phyloP scores from a whole-genome alignment of 2,888 invertebrate species.

The Dastarcus helophoroides region DNA sequence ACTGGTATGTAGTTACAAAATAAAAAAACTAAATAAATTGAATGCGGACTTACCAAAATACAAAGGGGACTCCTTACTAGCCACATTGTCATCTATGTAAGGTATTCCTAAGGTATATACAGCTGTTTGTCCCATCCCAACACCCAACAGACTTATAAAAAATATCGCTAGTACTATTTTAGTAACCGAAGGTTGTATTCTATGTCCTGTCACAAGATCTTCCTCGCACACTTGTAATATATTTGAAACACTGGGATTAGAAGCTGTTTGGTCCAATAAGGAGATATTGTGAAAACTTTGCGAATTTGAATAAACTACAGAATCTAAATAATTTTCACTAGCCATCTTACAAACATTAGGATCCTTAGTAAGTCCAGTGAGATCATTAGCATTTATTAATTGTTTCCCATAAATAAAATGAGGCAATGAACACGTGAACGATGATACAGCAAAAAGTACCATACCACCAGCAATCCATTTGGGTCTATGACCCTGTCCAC shows the following conservation, averaged over 20 bases:
- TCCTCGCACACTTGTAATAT: conserved; percentile 32
- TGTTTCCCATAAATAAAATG: conserved; percentile 75
- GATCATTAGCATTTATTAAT: conserved; percentile 47
- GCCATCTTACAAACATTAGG: conserved; percentile 32
- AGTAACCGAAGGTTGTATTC: conserved; percentile 63
- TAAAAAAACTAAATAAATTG: no score
- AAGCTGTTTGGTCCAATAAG: conserved; percentile 5
- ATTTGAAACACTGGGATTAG: conserved; percentile 12
- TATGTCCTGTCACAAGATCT: conserved; percentile 49
- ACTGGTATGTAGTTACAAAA: no score
- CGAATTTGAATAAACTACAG: conserved; percentile 2
- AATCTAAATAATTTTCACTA: conserved; percentile 19
- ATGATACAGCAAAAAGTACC: conserved; percentile 75
- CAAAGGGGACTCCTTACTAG: conserved; percentile 80
- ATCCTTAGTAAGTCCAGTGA: conserved; percentile 32
- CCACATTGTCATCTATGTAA: conserved; percentile 89
- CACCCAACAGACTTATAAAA: conserved; percentile 75
- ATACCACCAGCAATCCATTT: conserved; percentile 91
- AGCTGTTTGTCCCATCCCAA: conserved; percentile 87
- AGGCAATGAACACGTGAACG: conserved; percentile 77
- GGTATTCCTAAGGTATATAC: conserved; percentile 88
- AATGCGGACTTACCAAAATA: conserved; percentile 81
- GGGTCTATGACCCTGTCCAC: conserved; percentile 84
- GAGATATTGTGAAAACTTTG: conserved; percentile 6
- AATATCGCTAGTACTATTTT: conserved; percentile 78